Evolutionary conservation across 2,797 vertebrate genomes (phyloP).

Genomic region (Pelochelys cantorii): DNA sequence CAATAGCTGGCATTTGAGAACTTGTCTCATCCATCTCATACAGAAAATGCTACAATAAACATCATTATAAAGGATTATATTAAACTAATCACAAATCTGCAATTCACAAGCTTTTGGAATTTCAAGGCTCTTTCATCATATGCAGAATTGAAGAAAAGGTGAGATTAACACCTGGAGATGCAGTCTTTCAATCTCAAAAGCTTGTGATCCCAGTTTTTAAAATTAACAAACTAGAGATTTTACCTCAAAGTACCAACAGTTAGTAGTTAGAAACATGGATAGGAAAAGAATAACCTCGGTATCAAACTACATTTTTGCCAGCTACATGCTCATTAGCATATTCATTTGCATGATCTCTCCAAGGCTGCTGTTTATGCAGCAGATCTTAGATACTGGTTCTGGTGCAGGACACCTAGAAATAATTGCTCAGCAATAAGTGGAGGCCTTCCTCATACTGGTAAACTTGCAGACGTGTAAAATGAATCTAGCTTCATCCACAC

Average conservation of each 20-base stretch:
- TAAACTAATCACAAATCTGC: constrained; percentile 55
- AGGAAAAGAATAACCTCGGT: fast-evolving
- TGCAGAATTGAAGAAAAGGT: background rate
- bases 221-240: background rate
- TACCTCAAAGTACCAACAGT: background rate
- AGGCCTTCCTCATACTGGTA: background rate
- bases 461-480: background rate
- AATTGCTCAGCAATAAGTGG: background rate
- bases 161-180: background rate
- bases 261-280: background rate
- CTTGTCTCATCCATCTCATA: constrained; percentile 60
- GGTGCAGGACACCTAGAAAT: background rate
- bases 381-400: fast-evolving
- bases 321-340: background rate
- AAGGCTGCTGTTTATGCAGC: background rate
- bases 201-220: background rate
- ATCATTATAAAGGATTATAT: constrained; percentile 60
- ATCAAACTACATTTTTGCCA: fast-evolving
- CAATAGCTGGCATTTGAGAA: constrained; percentile 74
- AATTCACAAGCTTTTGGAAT: constrained; percentile 9
- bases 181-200: background rate
- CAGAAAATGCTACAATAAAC: constrained; percentile 77
- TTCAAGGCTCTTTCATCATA: constrained; percentile 22
- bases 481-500: background rate
- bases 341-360: background rate